Evolutionary conservation across 2,888 invertebrate genomes (phyloP), one percentile per base, ranked within the genome.

Genomic region (Caenorhabditis sp.): DNA sequence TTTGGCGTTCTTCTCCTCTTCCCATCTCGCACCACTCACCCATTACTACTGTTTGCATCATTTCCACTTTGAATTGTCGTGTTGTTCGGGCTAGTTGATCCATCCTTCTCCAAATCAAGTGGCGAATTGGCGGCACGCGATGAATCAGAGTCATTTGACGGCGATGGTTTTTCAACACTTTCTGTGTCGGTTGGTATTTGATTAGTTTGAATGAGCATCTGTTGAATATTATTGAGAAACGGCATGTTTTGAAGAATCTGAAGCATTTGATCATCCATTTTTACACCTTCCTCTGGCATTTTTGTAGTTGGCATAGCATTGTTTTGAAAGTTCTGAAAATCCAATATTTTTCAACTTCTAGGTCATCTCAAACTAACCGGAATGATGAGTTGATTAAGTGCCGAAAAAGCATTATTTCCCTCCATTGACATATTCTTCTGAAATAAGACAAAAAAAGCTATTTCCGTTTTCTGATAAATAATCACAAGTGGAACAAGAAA

Each of bases 341-440:
- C n/a, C n/a, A n/a, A n/a, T n/a, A n/a, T n/a, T n/a, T n/a, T n/a
- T n/a, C n/a, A n/a, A n/a, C n/a, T n/a, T n/a, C n/a, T n/a, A n/a
- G n/a, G n/a, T n/a, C n/a, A n/a, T n/a, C n/a, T n/a, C n/a, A 17
- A 24, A 36, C 17, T 53, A 19, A 67, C 71, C 59, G 59, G 61
- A 26, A 67, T 57, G 23, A 63, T 55, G n/a, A 72, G 49, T n/a
- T 67, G 67, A 51, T 61, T 67, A 53, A 72, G 61, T 21, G 70
- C 66, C 49, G 70, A 71, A 51, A 72, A 67, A 4, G 71, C 67
- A 54, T 72, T 72, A 2, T 66, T 58, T 12, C 63, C 66, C n/a
- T 72, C 67, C 66, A 70, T 62, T 23, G 49, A 59, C 21, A 49
- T 26, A 23, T 14, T n/a, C 5, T 49, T 21, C 19, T 19, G 17